These are phyloP conservation scores for Bothrops jararaca DNA, from an alignment of 2,113 vertebrate genomes.

Conservation along the genomic window DNA sequence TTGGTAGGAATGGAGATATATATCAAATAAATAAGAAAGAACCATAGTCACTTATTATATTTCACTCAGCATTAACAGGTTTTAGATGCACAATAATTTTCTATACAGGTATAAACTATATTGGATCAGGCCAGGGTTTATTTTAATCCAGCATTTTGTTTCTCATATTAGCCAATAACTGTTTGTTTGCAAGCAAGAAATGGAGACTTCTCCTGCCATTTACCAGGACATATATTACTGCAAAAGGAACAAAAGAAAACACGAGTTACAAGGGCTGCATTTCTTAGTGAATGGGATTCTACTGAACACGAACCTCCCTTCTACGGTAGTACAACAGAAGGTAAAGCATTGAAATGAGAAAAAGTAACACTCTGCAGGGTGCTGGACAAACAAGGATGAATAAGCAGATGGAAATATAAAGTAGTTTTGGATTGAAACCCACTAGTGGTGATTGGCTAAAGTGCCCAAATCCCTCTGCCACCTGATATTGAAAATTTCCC, in stretches of 20 bases:
- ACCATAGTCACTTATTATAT: neutral
- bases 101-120: neutral
- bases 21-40: neutral
- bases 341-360: neutral
- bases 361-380: neutral
- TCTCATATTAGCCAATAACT: neutral
- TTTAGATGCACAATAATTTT: neutral
- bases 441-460: neutral
- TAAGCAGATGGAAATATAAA: neutral
- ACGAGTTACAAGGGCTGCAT: neutral
- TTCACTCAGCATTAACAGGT: neutral
- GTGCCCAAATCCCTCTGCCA: neutral
- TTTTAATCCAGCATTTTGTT: neutral
- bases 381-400: neutral
- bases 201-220: neutral
- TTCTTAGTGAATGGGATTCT: neutral
- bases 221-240: neutral
- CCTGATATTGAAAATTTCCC: neutral
- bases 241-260: neutral
- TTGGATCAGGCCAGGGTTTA: neutral
- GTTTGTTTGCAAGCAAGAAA: neutral
- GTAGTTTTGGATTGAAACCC: neutral
- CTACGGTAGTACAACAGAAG: neutral
- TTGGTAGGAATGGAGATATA: neutral
- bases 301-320: neutral